Conservation (phyloP, 64 coral and sea anemone species). For the Anthopleura sola region DNA sequence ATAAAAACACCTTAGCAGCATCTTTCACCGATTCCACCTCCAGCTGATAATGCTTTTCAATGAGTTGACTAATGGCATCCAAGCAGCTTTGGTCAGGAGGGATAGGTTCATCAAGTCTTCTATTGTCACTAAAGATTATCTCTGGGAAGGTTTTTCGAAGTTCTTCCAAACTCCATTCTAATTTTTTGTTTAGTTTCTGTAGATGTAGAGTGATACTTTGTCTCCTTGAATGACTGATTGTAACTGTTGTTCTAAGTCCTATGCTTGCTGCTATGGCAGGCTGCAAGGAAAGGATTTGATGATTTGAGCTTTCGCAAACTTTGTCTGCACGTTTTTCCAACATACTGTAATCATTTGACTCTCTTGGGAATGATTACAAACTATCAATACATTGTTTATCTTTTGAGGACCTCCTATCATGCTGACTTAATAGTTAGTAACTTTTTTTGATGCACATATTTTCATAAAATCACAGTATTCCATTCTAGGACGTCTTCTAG, state of each 20-base stretch:
- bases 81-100: neutral
- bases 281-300: conserved; percentile 26
- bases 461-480: no score
- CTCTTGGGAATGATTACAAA: no score
- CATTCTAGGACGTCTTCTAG: no score
- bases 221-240: conserved; percentile 5
- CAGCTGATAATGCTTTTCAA: neutral
- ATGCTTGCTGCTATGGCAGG: conserved; percentile 74
- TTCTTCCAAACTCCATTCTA: conserved; percentile 51
- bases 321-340: no score
- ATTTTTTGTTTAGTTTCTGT: conserved; percentile 40
- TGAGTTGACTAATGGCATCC: neutral
- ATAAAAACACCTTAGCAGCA: conserved; percentile 71
- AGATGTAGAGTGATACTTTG: conserved; percentile 51
- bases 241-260: conserved; percentile 73
- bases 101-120: neutral
- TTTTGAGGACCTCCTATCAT: no score
- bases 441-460: no score
- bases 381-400: no score
- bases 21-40: conserved; percentile 16
- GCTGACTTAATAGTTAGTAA: no score
- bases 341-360: no score
- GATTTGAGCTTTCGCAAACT: neutral
- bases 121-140: neutral
- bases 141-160: conserved; percentile 29